These are phyloP conservation scores for Tetragnatha montana DNA, from an alignment of 2,888 invertebrate genomes.

Conservation along the genomic window DNA sequence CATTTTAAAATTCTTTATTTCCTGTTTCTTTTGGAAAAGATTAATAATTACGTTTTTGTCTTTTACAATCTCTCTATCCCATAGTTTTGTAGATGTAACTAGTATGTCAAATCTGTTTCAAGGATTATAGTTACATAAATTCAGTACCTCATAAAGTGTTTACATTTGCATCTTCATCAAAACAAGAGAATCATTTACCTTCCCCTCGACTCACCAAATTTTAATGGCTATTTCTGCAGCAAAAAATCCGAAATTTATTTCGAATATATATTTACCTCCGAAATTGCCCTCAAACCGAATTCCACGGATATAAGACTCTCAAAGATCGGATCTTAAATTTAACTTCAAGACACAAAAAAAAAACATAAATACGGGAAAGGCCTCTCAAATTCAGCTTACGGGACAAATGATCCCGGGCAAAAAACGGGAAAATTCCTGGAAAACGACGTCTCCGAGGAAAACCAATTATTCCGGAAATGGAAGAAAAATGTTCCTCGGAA, in stretches of 20 bases:
- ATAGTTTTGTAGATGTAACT: no score
- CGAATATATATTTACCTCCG: background rate
- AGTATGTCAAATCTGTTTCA: no score
- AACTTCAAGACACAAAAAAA: background rate
- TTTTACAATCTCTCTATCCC: no score
- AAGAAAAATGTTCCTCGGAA: slow-evolving; percentile 46
- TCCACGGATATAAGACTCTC: background rate
- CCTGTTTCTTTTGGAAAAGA: no score
- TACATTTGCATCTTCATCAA: no score
- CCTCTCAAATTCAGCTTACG: background rate
- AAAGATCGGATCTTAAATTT: background rate
- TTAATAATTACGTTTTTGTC: no score
- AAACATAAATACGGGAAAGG: background rate
- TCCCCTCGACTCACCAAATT: no score
- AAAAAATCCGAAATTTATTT: background rate
- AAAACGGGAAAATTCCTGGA: background rate
- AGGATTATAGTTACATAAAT: no score
- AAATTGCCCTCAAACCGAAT: background rate
- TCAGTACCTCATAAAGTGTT: no score
- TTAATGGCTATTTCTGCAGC: background rate
- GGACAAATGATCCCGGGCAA: background rate
- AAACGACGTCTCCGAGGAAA: slow-evolving; percentile 50
- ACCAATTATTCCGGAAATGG: slow-evolving; percentile 56
- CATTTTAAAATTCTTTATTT: no score
- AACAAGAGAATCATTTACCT: no score